Conservation (phyloP, 2,113 vertebrate genomes). For the Macrotis lagotis region DNA sequence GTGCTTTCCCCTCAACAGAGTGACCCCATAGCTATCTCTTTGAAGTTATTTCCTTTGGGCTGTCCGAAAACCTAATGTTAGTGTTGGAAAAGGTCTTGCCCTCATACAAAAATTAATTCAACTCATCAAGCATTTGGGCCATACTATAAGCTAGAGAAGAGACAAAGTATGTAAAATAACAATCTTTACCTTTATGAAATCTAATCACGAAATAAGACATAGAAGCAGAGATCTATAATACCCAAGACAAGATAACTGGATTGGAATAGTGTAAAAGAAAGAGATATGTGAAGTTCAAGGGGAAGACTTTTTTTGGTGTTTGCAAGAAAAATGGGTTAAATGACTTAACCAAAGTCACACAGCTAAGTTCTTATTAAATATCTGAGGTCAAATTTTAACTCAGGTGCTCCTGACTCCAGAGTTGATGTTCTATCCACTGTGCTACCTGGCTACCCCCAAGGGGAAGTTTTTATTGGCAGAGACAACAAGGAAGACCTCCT, state of each 20-base stretch:
- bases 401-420: no score
- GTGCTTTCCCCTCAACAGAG: not conserved
- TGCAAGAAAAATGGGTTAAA: no score
- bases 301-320: no score
- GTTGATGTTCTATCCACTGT: no score
- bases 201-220: not conserved
- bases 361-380: no score
- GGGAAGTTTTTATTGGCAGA: not conserved
- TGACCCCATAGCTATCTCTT: not conserved
- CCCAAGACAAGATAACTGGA: not conserved
- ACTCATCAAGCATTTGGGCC: not conserved
- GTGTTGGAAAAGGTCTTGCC: not conserved
- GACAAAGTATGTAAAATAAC: not conserved
- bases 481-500: not conserved
- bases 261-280: not conserved
- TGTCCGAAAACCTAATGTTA: not conserved
- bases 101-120: not conserved
- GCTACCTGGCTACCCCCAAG: no score
- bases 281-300: not conserved
- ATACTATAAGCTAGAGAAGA: not conserved
- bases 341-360: no score
- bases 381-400: no score
- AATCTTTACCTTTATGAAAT: not conserved
- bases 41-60: not conserved
- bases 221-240: not conserved